Conservation (phyloP, 1,140 invertebrate species). For the Hylaeus anthracinus region DNA sequence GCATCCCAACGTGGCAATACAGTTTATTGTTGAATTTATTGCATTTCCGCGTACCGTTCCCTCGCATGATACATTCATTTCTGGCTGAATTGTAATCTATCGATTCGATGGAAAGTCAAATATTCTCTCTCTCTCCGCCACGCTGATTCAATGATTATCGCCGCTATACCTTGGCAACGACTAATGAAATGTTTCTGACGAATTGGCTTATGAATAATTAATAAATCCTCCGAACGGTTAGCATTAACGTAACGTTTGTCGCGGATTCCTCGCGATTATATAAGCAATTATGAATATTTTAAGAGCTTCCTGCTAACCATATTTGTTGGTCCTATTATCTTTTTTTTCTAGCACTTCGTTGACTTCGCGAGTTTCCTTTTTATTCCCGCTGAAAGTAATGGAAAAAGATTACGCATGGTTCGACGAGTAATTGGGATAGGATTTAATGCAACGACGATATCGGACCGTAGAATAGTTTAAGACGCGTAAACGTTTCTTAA, state of each 20-base stretch:
- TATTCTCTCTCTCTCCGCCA: neutral
- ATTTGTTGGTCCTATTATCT: too few species aligned
- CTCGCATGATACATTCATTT: conserved; percentile 36
- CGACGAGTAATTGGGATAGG: conserved; percentile 25
- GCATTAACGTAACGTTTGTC: neutral
- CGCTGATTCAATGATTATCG: conserved; percentile 39
- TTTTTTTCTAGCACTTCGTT: neutral
- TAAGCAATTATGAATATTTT: neutral
- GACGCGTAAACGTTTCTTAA: neutral
- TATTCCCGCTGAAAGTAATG: neutral
- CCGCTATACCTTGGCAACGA: conserved; percentile 6
- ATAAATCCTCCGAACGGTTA: neutral
- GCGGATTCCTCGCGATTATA: neutral
- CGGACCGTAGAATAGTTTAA: neutral
- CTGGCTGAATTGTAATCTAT: conserved; percentile 53
- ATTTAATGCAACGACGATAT: conserved; percentile 2
- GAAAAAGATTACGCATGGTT: conserved; percentile 30
- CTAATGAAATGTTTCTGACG: conserved; percentile 30
- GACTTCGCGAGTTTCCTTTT: neutral
- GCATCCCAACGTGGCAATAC: conserved; percentile 30
- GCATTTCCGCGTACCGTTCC: conserved; percentile 27
- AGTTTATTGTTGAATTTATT: conserved; percentile 59
- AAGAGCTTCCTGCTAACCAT: neutral
- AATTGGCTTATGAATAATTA: conserved; percentile 1
- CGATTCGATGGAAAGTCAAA: conserved; percentile 53